Conservation (phyloP, 2,888 invertebrate genomes). For the Adineta ricciae region DNA sequence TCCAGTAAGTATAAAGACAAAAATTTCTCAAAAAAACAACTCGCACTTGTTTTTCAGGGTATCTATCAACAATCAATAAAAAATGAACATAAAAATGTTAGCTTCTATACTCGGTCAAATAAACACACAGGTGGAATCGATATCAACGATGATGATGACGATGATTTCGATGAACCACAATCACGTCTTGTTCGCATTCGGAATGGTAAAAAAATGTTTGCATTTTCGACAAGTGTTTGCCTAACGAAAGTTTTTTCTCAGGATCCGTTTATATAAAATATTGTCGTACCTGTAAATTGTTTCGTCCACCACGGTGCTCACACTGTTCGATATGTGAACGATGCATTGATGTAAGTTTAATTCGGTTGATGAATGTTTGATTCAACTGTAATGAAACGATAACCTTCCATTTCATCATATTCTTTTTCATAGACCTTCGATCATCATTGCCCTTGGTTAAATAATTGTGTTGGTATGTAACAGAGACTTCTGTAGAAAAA, state of each 20-base stretch:
- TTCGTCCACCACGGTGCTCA: slow-evolving; percentile 32
- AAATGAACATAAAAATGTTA: not conserved
- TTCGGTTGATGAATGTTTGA: not conserved
- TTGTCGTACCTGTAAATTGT: slow-evolving; percentile 32
- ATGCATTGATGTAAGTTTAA: slow-evolving; percentile 31
- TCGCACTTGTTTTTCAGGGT: not conserved
- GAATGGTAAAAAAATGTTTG: too few species aligned
- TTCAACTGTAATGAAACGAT: not conserved
- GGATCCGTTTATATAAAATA: not conserved
- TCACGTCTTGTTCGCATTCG: not conserved
- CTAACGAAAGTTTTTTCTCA: not conserved
- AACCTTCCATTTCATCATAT: not conserved
- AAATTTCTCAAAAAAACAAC: too few species aligned
- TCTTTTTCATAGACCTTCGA: slow-evolving; percentile 28
- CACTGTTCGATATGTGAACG: slow-evolving; percentile 33
- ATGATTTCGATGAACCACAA: slow-evolving; percentile 2
- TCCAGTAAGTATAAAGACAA: not conserved
- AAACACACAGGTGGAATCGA: not conserved
- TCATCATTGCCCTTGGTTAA: slow-evolving; percentile 35
- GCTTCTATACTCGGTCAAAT: not conserved
- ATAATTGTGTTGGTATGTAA: slow-evolving; percentile 34
- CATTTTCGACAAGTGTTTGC: not conserved
- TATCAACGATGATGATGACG: not conserved
- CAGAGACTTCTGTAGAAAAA: too few species aligned
- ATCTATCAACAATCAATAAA: not conserved